These are phyloP conservation scores for Caracal caracal DNA, from an alignment of 2,113 vertebrate species.

Conservation along the genomic window DNA sequence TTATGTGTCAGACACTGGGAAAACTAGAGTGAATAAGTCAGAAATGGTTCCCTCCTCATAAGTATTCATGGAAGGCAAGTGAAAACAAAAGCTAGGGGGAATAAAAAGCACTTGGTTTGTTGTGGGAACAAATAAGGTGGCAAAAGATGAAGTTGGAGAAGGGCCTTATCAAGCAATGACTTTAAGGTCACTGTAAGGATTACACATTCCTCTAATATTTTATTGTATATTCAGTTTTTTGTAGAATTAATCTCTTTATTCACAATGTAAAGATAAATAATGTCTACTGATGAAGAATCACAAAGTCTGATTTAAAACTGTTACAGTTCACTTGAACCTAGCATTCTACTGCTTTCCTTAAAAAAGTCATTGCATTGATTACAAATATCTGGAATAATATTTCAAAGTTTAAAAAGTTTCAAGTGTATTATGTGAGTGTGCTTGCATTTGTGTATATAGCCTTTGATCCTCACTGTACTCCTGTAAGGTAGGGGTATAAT, in stretches of 20 bases:
- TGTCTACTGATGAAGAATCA: conserved; percentile 7
- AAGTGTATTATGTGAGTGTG: not conserved
- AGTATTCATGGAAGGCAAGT: not conserved
- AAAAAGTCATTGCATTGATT: not conserved
- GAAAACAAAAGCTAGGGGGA: not conserved
- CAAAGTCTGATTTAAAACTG: conserved; percentile 18
- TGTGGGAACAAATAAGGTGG: not conserved
- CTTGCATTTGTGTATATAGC: not conserved
- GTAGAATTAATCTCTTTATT: conserved; percentile 4
- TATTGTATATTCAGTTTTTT: not conserved
- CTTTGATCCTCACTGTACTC: not conserved
- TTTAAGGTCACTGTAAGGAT: conserved; percentile 5
- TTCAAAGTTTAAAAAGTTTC: conserved; percentile 18
- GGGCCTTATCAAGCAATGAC: not conserved
- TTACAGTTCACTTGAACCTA: not conserved
- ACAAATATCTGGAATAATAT: conserved; percentile 33
- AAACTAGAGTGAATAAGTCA: not conserved
- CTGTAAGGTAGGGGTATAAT: conserved; percentile 19
- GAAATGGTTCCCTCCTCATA: not conserved
- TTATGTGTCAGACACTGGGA: not conserved
- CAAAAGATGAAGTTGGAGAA: not conserved
- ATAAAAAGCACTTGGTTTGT: conserved; percentile 3
- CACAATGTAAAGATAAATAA: conserved; percentile 51
- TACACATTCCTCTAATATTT: not conserved
- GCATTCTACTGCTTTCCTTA: not conserved